Evolutionary conservation across 2,113 vertebrate genomes (phyloP).

Genomic region (Ptychochromis oligacanthus): DNA sequence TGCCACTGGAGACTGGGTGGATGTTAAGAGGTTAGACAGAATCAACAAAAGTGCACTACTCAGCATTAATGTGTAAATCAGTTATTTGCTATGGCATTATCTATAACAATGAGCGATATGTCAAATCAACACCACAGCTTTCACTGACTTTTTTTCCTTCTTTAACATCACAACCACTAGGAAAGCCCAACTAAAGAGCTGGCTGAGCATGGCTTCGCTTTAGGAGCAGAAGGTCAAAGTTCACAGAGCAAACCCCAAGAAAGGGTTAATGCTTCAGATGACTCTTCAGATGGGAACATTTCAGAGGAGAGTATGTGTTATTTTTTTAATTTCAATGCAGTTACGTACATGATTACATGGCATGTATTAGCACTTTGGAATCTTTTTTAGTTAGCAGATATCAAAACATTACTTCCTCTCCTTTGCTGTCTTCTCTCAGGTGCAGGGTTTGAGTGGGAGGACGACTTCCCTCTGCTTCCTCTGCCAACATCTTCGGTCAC

Average conservation of each 20-base stretch:
- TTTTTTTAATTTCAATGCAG: not conserved
- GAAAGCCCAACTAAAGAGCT: constrained; percentile 93
- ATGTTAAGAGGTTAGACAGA: too few relatives aligned
- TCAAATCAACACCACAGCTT: not conserved
- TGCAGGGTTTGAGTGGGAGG: constrained; percentile 87
- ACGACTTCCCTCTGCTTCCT: constrained; percentile 82
- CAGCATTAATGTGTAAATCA: too few relatives aligned
- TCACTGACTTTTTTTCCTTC: not conserved
- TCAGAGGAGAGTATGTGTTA: constrained; percentile 85
- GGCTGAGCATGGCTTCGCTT: constrained; percentile 80
- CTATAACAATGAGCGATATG: too few relatives aligned
- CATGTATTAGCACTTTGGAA: not conserved
- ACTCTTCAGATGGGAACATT: constrained; percentile 78
- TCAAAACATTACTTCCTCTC: not conserved
- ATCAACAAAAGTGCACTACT: too few relatives aligned
- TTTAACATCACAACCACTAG: constrained; percentile 63
- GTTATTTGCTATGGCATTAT: too few relatives aligned
- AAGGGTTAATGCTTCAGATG: constrained; percentile 57
- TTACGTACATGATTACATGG: fast-evolving
- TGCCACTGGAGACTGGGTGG: too few relatives aligned
- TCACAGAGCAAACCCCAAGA: constrained; percentile 59
- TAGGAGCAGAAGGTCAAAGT: constrained; percentile 61
- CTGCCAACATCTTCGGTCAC: constrained; percentile 77
- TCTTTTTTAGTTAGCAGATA: not conserved
- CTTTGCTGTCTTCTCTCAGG: constrained; percentile 70